phyloP scores from a whole-genome alignment of 2,888 invertebrate genomes.

The Synergus itoensis region DNA sequence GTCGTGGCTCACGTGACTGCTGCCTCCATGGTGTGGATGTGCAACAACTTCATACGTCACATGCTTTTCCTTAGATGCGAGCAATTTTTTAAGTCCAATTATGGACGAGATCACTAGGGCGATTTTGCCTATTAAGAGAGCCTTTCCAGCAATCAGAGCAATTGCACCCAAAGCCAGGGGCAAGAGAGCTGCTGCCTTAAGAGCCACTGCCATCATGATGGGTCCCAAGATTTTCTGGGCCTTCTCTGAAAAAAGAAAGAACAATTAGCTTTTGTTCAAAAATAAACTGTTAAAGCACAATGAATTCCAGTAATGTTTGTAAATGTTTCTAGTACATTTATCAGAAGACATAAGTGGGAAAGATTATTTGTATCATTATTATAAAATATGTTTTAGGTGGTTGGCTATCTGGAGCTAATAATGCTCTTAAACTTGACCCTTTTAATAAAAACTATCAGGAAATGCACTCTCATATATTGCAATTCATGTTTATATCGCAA shows the following conservation, averaged over 20 bases:
- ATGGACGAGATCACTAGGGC: constrained; percentile 90
- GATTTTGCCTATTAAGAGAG: constrained; percentile 90
- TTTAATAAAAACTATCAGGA: neutral
- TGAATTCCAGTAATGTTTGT: neutral
- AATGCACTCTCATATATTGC: neutral
- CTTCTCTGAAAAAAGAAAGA: constrained; percentile 79
- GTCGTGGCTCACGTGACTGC: constrained; percentile 85
- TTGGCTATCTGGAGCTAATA: constrained; percentile 10
- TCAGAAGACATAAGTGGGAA: neutral
- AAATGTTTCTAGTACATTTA: neutral
- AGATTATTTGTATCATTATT: neutral
- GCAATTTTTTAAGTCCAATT: constrained; percentile 90
- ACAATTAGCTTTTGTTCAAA: neutral
- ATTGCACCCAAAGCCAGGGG: constrained; percentile 90
- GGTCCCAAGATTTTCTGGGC: constrained; percentile 89
- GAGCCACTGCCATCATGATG: constrained; percentile 85
- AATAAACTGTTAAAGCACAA: neutral
- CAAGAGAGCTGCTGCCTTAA: constrained; percentile 89
- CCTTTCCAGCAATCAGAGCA: constrained; percentile 92
- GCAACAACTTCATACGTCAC: constrained; percentile 93
- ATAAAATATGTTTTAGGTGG: constrained; percentile 11
- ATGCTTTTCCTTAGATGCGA: constrained; percentile 88
- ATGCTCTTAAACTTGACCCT: neutral
- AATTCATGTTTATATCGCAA: constrained; percentile 4
- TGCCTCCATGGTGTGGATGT: constrained; percentile 88